Evolutionary conservation across 2,113 vertebrate species (phyloP), one percentile per base, ranked within the genome.

Genomic region (Phylloscopus trochiloides): DNA sequence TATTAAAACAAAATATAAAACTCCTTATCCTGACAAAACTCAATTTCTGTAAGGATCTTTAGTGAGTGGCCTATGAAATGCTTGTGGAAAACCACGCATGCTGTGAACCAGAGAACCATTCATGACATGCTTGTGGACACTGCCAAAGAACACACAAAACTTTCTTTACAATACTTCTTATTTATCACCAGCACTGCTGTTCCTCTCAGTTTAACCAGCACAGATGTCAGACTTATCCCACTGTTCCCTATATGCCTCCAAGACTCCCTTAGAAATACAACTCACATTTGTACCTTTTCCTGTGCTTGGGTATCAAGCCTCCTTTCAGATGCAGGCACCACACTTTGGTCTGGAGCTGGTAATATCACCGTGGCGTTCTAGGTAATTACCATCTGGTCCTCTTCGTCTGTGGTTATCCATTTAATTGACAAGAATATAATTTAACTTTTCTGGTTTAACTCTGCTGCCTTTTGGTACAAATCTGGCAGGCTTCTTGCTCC

Each of bases 81-180:
- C 38, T 45, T 59, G 43, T 68, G 22, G 45, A 81, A 92, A 65
- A 17, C n/a, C n/a, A 68, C 0, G 0, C 11, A 42, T 0, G 0
- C 26, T 42, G 15, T 26, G n/a, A 89, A 70, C 42, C 3, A 12
- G 18, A 52, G 18, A 55, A 58, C 17, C 8, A 11, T n/a, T 10
- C 52, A 26, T 18, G 9, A 77, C 19, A 13, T 10, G 14, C 25
- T 36, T 71, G 18, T 31, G 62, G 47, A n/a, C 3, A 3, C 14
- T 63, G 42, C 12, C 31, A 32, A 57, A 77, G 17, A 71, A 40
- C 19, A n/a, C 26, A 34, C 3, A 50, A 81, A 72, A 43, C 12
- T 29, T 54, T 42, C 48, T 43, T 61, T n/a, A 10, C 17, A 15
- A 14, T 5, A 22, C 26, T 17, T 40, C 15, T 45, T 48, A 50